Base-by-base conservation (phyloP, 2,888 invertebrate genomes). In the Mesorhabditis belari region DNA sequence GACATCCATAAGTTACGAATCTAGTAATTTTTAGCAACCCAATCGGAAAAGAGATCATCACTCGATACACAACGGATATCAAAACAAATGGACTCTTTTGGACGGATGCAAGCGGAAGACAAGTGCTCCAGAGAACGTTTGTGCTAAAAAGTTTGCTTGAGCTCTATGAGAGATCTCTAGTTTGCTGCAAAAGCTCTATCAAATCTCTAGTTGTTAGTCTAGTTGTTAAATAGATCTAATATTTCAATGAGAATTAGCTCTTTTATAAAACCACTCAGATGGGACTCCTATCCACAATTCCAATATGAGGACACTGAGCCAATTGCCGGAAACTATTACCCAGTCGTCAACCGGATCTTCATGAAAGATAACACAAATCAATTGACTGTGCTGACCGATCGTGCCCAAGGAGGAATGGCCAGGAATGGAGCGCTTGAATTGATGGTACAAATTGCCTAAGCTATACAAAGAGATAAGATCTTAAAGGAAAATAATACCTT, bases 41-140 rank as follows among this genome's bases (percentile, higher is more conserved):
- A 0, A 75, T 86, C 2, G 92, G 93, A 0, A 92, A 90, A 81
- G 95, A 96, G 82, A 85, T 92, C 0, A 85, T 95, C 0, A 86
- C 88, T 0, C 86, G 87, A 58, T 93, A 89, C 75, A 83, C 84
- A 5, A 87, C 88, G 2, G 66, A 64, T 21, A 62, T 91, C 0
- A 75, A 85, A 0, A 87, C 87, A 0, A 83, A 86, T 17, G 65
- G 67, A 0, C 86, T 86, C 0, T 95, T 95, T 81, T 92, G 88
- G 79, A 96, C 95, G 0, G 96, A 98, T 81, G 88, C 92, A 0
- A 98, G 95, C 81, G 95, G 94, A 0, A 85, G 95, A 17, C 80
- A 81, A 57, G 69, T 72, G 29, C 73, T 78, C 63, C 56, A 69
- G 60, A 56, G 79, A 62, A 68, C 54, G 76, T n/a, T n/a, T n/a